A percentile compares a stretch with the other conserved stretches of the same genome.
phyloP scores from a whole-genome alignment of 2,888 invertebrate genomes.

The Cristatella mucedo region DNA sequence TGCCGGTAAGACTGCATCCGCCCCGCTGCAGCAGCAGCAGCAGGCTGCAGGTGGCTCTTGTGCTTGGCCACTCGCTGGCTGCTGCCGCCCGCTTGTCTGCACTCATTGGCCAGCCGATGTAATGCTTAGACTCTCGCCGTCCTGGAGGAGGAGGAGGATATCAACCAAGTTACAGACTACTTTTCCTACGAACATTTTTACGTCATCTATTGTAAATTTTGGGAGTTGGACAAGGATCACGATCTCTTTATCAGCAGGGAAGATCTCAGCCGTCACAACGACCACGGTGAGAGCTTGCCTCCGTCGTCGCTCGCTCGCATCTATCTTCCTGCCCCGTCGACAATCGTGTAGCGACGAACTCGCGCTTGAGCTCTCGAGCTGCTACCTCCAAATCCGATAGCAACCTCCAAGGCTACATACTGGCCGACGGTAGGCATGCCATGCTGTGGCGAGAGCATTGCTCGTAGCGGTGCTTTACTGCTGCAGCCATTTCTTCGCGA shows the following conservation, averaged over 20 bases:
- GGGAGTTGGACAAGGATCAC: constrained; percentile 97
- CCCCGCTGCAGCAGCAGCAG: too few species aligned
- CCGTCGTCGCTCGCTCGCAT: too few species aligned
- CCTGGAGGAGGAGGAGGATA: constrained; percentile 87
- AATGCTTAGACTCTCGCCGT: constrained; percentile 46
- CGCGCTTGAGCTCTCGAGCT: too few species aligned
- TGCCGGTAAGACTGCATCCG: constrained; percentile 44
- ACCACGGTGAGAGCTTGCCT: constrained; percentile 63
- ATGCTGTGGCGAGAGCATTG: background rate
- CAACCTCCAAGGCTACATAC: too few species aligned
- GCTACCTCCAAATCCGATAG: background rate
- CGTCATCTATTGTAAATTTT: constrained; percentile 99
- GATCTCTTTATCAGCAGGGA: constrained; percentile 85
- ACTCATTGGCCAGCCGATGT: too few species aligned
- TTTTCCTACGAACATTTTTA: constrained; percentile 98
- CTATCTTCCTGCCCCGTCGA: too few species aligned
- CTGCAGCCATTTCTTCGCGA: constrained; percentile 75
- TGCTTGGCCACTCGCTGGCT: too few species aligned
- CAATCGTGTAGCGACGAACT: too few species aligned
- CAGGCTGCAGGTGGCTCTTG: too few species aligned
- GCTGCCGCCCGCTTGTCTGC: too few species aligned
- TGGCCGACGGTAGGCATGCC: background rate
- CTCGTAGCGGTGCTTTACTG: constrained; percentile 7
- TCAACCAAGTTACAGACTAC: constrained; percentile 61
- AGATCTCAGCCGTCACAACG: constrained; percentile 83